Percentiles rank a stretch among this genome's conserved stretches.
phyloP scores from a whole-genome alignment of 1,140 invertebrate species.

The Mya arenaria region DNA sequence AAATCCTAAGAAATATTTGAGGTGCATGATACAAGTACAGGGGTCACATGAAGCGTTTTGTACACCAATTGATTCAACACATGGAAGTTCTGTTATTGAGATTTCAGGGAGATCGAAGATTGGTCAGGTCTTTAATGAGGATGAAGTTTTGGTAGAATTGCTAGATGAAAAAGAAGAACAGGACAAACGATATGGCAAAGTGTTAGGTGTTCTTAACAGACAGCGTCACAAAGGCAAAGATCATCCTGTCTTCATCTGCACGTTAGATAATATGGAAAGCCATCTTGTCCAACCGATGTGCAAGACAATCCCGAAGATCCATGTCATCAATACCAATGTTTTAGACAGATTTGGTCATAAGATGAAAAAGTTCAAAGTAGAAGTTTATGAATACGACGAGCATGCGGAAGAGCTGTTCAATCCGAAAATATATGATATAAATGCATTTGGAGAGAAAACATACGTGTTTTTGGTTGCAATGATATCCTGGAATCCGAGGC shows the following conservation, averaged over 20 bases:
- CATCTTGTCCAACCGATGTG: constrained; percentile 73
- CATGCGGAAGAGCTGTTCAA: background rate
- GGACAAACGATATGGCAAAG: constrained; percentile 59
- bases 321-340: constrained; percentile 58
- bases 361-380: constrained; percentile 37
- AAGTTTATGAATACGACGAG: constrained; percentile 38
- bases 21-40: constrained; percentile 64
- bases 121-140: constrained; percentile 71
- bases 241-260: constrained; percentile 71
- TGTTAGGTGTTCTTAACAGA: constrained; percentile 65
- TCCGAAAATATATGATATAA: constrained; percentile 8
- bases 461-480: constrained; percentile 34
- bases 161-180: constrained; percentile 43
- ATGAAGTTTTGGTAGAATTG: constrained; percentile 75
- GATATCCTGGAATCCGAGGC: constrained; percentile 30
- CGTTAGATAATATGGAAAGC: constrained; percentile 62
- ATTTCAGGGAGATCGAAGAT: constrained; percentile 72
- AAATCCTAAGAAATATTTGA: constrained; percentile 60
- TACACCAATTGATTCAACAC: constrained; percentile 49
- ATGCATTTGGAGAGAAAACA: background rate
- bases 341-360: constrained; percentile 34
- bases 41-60: constrained; percentile 63
- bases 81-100: constrained; percentile 57
- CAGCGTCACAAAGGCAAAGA: constrained; percentile 47
- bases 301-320: constrained; percentile 74